Conservation (phyloP, 2,797 vertebrate species). For the Rachycentron canadum region DNA sequence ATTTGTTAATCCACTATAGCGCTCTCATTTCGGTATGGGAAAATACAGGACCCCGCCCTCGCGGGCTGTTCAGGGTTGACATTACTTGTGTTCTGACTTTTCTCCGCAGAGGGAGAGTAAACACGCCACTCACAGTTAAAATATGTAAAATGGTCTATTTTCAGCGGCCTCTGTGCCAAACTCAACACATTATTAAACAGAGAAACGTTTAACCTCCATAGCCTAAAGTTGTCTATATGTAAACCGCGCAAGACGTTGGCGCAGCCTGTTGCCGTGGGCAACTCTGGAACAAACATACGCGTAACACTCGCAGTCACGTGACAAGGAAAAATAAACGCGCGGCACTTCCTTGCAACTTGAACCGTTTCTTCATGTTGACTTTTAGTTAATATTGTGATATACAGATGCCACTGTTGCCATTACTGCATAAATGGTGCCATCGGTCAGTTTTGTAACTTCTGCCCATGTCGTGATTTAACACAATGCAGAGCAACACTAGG, state of each 20-base stretch:
- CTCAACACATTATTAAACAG: background rate
- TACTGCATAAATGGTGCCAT: background rate
- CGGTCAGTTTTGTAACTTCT: background rate
- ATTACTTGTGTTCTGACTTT: background rate
- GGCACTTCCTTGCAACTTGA: constrained; percentile 21
- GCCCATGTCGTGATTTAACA: background rate
- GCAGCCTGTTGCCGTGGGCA: constrained; percentile 48
- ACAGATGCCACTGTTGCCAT: background rate
- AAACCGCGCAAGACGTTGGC: background rate
- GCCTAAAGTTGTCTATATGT: no score
- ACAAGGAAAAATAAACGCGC: constrained; percentile 68
- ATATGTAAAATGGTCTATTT: no score
- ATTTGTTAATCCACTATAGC: constrained; percentile 5
- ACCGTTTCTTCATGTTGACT: background rate
- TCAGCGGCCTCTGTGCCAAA: rapidly evolving
- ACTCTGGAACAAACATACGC: constrained; percentile 4
- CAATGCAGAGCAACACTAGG: constrained; percentile 59
- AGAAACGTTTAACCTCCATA: background rate
- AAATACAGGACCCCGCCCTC: constrained; percentile 26
- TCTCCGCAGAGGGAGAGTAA: background rate
- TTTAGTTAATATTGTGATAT: background rate
- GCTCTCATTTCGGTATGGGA: rapidly evolving
- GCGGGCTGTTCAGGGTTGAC: rapidly evolving
- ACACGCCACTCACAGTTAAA: background rate
- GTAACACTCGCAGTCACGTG: constrained; percentile 48